These are phyloP conservation scores for Raphicerus campestris DNA, from an alignment of 2,113 vertebrate genomes.

Conservation along the genomic window DNA sequence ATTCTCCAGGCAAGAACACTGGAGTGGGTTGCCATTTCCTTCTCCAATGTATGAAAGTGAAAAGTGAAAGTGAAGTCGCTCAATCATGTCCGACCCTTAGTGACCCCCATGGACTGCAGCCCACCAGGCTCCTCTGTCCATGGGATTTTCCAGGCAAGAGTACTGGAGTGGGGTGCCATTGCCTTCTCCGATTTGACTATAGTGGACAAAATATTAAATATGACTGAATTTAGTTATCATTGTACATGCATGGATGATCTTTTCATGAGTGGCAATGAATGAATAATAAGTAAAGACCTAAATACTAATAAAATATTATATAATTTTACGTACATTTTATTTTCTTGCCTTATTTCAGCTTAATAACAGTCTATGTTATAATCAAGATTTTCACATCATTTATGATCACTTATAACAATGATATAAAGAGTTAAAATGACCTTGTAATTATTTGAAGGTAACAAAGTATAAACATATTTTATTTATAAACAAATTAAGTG, in stretches of 20 bases:
- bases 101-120: too few relatives aligned
- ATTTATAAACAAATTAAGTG: not conserved
- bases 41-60: too few relatives aligned
- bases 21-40: too few relatives aligned
- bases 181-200: too few relatives aligned
- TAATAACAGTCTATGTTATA: not conserved
- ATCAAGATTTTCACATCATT: not conserved
- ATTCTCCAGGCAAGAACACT: too few relatives aligned
- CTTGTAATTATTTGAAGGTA: not conserved
- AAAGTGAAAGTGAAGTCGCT: too few relatives aligned
- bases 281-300: not conserved
- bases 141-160: too few relatives aligned
- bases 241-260: not conserved
- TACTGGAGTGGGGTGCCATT: too few relatives aligned
- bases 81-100: too few relatives aligned
- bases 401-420: not conserved
- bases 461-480: not conserved
- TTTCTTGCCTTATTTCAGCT: conserved; percentile 30
- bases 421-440: not conserved
- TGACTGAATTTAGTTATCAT: not conserved
- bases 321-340: not conserved
- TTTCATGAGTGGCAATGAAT: not conserved
- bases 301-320: not conserved
- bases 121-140: too few relatives aligned
- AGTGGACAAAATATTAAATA: not conserved